These are phyloP conservation scores for Campylomormyrus tamandua DNA, from an alignment of 2,113 vertebrate genomes.

Conservation along the genomic window DNA sequence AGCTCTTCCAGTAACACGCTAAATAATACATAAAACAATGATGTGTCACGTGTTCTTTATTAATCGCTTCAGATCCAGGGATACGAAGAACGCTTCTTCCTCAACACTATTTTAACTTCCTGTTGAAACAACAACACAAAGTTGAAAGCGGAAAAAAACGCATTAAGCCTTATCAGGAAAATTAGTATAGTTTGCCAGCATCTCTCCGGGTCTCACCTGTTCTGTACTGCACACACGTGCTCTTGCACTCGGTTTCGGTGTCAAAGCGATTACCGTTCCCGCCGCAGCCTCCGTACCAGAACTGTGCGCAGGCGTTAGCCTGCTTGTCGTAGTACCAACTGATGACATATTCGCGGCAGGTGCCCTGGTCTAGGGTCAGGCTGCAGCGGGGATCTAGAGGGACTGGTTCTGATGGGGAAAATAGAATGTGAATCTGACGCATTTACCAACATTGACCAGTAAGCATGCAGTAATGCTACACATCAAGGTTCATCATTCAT, in stretches of 20 bases:
- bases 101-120: slow-evolving; percentile 40
- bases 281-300: slow-evolving; percentile 75
- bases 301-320: slow-evolving; percentile 77
- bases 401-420: slow-evolving; percentile 41
- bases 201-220: slow-evolving; percentile 43
- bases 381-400: slow-evolving; percentile 46
- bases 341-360: slow-evolving; percentile 66
- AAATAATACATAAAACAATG: background rate
- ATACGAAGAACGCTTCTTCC: background rate
- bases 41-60: background rate
- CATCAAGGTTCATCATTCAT: background rate
- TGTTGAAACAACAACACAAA: slow-evolving; percentile 19
- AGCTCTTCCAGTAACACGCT: background rate
- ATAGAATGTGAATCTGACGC: background rate
- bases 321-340: slow-evolving; percentile 75
- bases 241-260: slow-evolving; percentile 68
- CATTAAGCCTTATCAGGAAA: background rate
- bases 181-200: background rate
- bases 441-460: background rate
- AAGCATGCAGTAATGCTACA: background rate
- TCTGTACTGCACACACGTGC: slow-evolving; percentile 55
- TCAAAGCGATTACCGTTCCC: slow-evolving; percentile 75
- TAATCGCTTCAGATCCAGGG: background rate
- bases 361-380: slow-evolving; percentile 63
- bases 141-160: background rate